phyloP scores from a whole-genome alignment of 2,113 vertebrate genomes.

The Malurus cyaneus region DNA sequence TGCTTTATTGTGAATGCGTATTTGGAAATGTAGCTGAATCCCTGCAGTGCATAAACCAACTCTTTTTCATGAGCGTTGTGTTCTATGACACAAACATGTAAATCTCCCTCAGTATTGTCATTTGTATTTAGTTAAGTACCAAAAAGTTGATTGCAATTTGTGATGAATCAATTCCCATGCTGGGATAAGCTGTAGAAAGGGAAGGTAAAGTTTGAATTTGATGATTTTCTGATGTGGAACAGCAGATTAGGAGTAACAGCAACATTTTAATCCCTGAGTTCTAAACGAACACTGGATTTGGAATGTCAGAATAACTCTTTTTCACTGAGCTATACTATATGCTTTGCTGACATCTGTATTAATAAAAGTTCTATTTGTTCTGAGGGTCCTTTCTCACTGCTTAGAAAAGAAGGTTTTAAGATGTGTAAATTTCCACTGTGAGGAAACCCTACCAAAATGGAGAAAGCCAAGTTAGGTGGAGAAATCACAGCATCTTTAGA shows the following conservation, averaged over 20 bases:
- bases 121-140: slow-evolving; percentile 59
- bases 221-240: not conserved
- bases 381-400: not conserved
- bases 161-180: slow-evolving; percentile 56
- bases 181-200: slow-evolving; percentile 17
- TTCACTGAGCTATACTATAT: not conserved
- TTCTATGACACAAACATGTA: not conserved
- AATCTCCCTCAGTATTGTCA: slow-evolving; percentile 3
- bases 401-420: not conserved
- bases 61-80: not conserved
- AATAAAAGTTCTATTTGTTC: not conserved
- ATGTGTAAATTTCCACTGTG: not conserved
- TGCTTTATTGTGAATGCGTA: not conserved
- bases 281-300: not conserved
- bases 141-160: slow-evolving; percentile 38
- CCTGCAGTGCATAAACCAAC: not conserved
- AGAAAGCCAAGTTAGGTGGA: not conserved
- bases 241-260: slow-evolving; percentile 10
- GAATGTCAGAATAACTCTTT: not conserved
- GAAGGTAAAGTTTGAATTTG: slow-evolving; percentile 42
- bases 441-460: not conserved
- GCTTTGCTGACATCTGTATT: not conserved
- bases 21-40: slow-evolving; percentile 19
- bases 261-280: slow-evolving; percentile 33
- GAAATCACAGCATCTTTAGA: not conserved